phyloP scores from a whole-genome alignment of 2,797 vertebrate genomes.

The Sebastes steindachneri region DNA sequence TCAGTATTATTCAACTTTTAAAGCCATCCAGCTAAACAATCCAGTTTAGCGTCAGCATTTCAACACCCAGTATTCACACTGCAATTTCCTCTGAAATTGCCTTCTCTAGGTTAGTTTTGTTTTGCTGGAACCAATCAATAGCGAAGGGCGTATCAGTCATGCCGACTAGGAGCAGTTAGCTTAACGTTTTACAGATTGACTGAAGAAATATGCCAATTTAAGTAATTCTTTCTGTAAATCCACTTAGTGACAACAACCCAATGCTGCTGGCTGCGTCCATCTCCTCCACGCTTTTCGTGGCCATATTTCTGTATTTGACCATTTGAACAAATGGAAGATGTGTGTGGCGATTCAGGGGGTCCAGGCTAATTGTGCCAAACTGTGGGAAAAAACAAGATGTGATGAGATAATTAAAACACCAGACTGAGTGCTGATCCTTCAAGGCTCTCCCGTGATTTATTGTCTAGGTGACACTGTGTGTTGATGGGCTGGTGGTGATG shows the following conservation, averaged over 20 bases:
- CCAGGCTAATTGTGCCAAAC: neutral
- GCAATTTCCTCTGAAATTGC: neutral
- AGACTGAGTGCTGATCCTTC: neutral
- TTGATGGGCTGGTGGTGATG: neutral
- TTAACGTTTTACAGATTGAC: neutral
- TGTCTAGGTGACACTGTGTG: neutral
- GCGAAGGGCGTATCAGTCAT: neutral
- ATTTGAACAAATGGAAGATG: neutral
- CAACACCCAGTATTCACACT: neutral
- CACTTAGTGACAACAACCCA: neutral
- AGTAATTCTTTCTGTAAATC: neutral
- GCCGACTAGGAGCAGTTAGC: neutral
- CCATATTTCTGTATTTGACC: neutral
- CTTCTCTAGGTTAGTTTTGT: neutral
- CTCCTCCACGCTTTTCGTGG: neutral
- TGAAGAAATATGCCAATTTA: neutral
- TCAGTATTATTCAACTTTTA: neutral
- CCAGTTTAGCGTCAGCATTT: neutral
- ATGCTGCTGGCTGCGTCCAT: neutral
- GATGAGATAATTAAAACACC: neutral
- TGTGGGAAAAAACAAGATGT: neutral
- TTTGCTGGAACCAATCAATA: neutral
- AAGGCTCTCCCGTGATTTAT: neutral
- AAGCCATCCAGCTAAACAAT: no score
- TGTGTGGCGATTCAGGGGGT: neutral